phyloP scores from a whole-genome alignment of 2,113 vertebrate species.

The Dicaeum eximium region DNA sequence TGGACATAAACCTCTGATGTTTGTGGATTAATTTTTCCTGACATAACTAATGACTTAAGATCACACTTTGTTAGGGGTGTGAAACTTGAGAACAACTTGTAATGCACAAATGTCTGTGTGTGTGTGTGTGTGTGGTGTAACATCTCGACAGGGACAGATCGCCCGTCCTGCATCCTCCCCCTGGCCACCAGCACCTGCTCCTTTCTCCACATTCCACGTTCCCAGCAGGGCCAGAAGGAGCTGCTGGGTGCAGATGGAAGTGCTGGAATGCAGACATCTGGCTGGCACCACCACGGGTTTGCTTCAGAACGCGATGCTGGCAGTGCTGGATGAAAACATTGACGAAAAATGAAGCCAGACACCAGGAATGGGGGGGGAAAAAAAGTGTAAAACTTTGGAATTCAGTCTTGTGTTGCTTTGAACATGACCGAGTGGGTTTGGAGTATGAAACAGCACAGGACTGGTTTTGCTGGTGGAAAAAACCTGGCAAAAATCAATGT shows the following conservation, averaged over 20 bases:
- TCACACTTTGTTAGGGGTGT: too few species aligned
- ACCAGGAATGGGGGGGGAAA: rapidly evolving
- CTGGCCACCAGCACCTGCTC: not conserved
- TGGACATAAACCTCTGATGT: too few species aligned
- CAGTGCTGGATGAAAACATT: not conserved
- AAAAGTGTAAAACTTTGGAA: not conserved
- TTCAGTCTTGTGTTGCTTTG: not conserved
- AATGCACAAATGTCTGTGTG: too few species aligned
- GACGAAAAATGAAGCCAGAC: not conserved
- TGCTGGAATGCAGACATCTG: not conserved
- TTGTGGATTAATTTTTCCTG: too few species aligned
- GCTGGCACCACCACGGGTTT: not conserved
- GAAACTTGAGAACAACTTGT: too few species aligned
- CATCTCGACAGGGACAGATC: too few species aligned
- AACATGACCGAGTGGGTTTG: not conserved
- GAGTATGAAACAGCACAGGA: not conserved
- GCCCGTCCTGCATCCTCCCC: not conserved
- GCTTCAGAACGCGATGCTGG: not conserved
- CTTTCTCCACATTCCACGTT: rapidly evolving
- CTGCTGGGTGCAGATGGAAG: not conserved
- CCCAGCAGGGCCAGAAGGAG: not conserved
- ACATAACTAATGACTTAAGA: too few species aligned
- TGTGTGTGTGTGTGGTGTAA: too few species aligned
- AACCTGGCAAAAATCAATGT: not conserved
- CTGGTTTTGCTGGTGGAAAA: not conserved